Percentiles rank a stretch among this genome's conserved stretches.
Evolutionary conservation across 1,140 invertebrate genomes (phyloP).

Genomic region (Drosophila oshimai): DNA sequence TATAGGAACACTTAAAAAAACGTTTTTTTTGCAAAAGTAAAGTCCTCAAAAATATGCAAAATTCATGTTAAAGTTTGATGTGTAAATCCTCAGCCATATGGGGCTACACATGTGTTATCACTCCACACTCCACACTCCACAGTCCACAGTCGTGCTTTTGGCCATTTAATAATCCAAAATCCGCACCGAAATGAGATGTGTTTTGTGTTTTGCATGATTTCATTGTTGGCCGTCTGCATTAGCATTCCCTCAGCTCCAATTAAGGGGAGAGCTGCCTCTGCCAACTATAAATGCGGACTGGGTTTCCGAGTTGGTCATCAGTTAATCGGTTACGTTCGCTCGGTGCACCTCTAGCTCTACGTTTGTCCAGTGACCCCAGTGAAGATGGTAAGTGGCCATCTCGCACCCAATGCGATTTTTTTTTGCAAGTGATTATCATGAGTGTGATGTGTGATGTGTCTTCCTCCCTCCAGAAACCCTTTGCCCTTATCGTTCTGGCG

Average conservation of each 20-base stretch:
- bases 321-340: conserved; percentile 64
- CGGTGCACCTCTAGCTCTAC: conserved; percentile 50
- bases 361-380: conserved; percentile 38
- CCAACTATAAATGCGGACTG: conserved; percentile 61
- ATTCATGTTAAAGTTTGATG: conserved; percentile 12
- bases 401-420: not conserved
- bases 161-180: conserved; percentile 50
- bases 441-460: not conserved
- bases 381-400: conserved; percentile 67
- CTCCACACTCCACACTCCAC: too few relatives aligned
- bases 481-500: conserved; percentile 25
- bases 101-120: not conserved
- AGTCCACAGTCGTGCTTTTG: conserved; percentile 5
- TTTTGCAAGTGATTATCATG: conserved; percentile 6
- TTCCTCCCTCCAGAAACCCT: conserved; percentile 40
- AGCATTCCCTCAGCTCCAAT: conserved; percentile 41
- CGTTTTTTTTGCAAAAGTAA: too few relatives aligned
- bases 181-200: conserved; percentile 51
- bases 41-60: conserved; percentile 16
- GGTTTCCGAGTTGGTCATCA: conserved; percentile 43
- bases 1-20: too few relatives aligned
- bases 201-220: conserved; percentile 70
- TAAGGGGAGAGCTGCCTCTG: conserved; percentile 2
- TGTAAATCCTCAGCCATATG: not conserved
- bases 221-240: conserved; percentile 64